These are phyloP conservation scores for Gavia stellata DNA, from an alignment of 2,113 vertebrate species.

Conservation along the genomic window DNA sequence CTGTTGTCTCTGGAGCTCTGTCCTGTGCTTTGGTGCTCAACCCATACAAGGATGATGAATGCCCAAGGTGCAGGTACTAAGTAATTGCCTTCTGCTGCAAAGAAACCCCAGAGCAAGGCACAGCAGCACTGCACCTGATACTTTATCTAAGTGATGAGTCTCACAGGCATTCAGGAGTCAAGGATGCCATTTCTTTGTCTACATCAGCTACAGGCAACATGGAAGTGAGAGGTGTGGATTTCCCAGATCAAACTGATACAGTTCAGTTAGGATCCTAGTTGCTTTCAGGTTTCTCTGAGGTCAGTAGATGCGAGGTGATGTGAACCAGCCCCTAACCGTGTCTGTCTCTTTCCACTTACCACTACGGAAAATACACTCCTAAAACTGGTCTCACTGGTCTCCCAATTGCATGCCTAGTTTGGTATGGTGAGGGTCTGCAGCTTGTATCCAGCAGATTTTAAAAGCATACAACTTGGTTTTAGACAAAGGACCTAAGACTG, in stretches of 20 bases:
- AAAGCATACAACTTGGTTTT: neutral
- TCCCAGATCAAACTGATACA: neutral
- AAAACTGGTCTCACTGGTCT: neutral
- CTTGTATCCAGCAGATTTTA: neutral
- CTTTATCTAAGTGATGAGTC: neutral
- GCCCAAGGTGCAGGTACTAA: conserved; percentile 39
- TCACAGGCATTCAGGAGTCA: neutral
- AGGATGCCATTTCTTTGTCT: neutral
- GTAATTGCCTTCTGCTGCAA: conserved; percentile 34
- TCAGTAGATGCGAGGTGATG: neutral
- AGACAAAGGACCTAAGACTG: neutral
- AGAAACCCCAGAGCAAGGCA: conserved; percentile 35
- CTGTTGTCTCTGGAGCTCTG: neutral
- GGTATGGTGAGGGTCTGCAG: neutral
- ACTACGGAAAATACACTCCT: neutral
- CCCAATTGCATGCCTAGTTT: neutral
- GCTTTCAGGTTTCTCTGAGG: neutral
- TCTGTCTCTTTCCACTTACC: neutral
- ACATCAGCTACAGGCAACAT: neutral
- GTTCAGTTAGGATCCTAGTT: neutral
- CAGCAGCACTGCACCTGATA: conserved; percentile 27
- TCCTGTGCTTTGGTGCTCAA: neutral
- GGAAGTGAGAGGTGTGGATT: neutral
- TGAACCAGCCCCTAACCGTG: neutral
- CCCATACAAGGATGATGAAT: neutral